Conservation (phyloP, 2,113 vertebrate genomes). For the Brienomyrus brachyistius region DNA sequence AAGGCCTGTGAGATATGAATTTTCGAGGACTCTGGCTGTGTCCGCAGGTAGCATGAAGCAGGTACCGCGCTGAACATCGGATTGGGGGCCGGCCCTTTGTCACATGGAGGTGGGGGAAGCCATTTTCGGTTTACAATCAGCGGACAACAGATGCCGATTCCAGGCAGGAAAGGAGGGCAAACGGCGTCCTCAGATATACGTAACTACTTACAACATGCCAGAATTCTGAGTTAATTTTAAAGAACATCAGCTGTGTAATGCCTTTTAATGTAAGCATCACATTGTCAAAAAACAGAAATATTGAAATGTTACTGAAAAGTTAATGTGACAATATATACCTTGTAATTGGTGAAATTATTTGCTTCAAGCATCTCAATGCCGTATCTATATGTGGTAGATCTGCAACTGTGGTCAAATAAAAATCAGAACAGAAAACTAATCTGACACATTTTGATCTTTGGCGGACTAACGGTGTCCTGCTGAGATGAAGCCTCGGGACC, state of each 20-base stretch:
- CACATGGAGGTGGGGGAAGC: not conserved
- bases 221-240: not conserved
- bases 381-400: not conserved
- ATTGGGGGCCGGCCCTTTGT: not conserved
- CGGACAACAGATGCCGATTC: not conserved
- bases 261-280: not conserved
- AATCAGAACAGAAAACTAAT: not conserved
- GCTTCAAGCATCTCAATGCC: not conserved
- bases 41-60: not conserved
- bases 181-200: not conserved
- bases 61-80: not conserved
- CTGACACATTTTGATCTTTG: not conserved
- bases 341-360: not conserved
- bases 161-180: not conserved
- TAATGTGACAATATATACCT: not conserved
- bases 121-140: not conserved
- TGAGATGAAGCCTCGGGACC: not conserved
- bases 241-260: not conserved
- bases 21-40: not conserved
- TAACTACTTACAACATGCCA: not conserved
- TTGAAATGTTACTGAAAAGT: not conserved
- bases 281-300: not conserved
- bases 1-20: not conserved
- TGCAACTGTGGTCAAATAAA: not conserved
- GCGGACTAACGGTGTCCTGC: constrained; percentile 2